These are phyloP conservation scores for Dastarcus helophoroides DNA, from an alignment of 2,888 invertebrate genomes.

Conservation along the genomic window DNA sequence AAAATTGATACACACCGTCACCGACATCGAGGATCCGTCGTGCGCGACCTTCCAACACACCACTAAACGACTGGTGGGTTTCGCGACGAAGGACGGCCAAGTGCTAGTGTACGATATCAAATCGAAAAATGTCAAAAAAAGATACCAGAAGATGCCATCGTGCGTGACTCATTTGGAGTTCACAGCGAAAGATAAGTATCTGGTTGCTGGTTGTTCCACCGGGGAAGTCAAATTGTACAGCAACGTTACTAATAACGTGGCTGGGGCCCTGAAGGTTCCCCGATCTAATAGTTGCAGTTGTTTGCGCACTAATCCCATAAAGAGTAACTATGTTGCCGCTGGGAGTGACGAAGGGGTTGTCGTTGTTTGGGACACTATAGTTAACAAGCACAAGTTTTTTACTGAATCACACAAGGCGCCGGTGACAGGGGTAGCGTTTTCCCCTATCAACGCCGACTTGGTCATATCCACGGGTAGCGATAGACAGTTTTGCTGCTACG, in stretches of 20 bases:
- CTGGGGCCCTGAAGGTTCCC: slow-evolving; percentile 27
- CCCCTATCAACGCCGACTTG: slow-evolving; percentile 44
- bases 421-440: slow-evolving; percentile 46
- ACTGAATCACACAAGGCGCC: slow-evolving; percentile 42
- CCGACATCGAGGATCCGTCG: slow-evolving; percentile 29
- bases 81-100: slow-evolving; percentile 30
- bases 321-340: slow-evolving; percentile 27
- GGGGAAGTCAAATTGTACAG: slow-evolving; percentile 31
- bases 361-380: slow-evolving; percentile 33
- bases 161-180: slow-evolving; percentile 27
- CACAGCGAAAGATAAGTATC: slow-evolving; percentile 30
- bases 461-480: slow-evolving; percentile 46
- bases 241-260: slow-evolving; percentile 24
- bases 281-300: slow-evolving; percentile 28
- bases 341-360: slow-evolving; percentile 34
- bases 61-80: slow-evolving; percentile 28
- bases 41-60: slow-evolving; percentile 32
- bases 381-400: slow-evolving; percentile 23
- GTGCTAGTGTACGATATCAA: slow-evolving; percentile 34
- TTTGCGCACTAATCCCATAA: slow-evolving; percentile 27
- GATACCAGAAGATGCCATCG: slow-evolving; percentile 24
- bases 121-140: slow-evolving; percentile 24
- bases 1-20: slow-evolving; percentile 28
- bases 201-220: slow-evolving; percentile 28
- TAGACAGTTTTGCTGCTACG: slow-evolving; percentile 45